Evolutionary conservation across 2,797 vertebrate genomes (phyloP), one percentile per base, ranked within the genome.

Genomic region (Rhadinocentrus ornatus): DNA sequence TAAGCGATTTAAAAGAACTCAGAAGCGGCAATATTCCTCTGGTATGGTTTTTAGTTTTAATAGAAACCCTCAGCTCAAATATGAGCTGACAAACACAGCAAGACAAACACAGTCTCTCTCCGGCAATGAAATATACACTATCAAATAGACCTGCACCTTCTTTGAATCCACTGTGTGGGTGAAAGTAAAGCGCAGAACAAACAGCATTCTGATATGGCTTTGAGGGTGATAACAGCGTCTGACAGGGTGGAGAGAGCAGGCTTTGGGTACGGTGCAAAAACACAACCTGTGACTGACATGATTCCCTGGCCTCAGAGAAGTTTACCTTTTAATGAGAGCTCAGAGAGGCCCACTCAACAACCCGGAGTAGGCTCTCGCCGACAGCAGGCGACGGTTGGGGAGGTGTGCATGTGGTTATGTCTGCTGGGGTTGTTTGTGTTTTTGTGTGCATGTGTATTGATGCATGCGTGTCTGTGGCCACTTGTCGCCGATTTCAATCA

Each of bases 131-230:
- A 94, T 83, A 93, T 90, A 93, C 92, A 91, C 93, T 94, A 90
- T 95, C 92, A 94, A 94, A 95, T 90, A 95, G 94, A 94, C 92
- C 93, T 92, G 93, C 94, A 89, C 90, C 90, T 93, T 95, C 97
- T 48, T 94, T 95, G 95, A 96, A 95, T 95, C 94, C 91, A 88
- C 93, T 90, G 92, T 94, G 95, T 91, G 95, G 85, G 92, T 91
- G 92, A 94, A 96, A 96, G 95, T 95, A 96, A 97, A 97, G 95
- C 73, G 77, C 92, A 97, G 96, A 97, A 97, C 96, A 97, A 97
- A 97, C 95, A 93, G 89, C 91, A 93, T 94, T 95, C 95, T 96
- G 96, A 96, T 96, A 94, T 85, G 91, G 88, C 95, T 96, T 96
- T 96, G 96, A 96, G 95, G 95, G 94, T 92, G 95, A 94, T 96